A percentile compares a stretch with the other conserved stretches of the same genome.
These are phyloP conservation scores for Malurus cyaneus DNA, from an alignment of 2,113 vertebrate species.

Conservation along the genomic window DNA sequence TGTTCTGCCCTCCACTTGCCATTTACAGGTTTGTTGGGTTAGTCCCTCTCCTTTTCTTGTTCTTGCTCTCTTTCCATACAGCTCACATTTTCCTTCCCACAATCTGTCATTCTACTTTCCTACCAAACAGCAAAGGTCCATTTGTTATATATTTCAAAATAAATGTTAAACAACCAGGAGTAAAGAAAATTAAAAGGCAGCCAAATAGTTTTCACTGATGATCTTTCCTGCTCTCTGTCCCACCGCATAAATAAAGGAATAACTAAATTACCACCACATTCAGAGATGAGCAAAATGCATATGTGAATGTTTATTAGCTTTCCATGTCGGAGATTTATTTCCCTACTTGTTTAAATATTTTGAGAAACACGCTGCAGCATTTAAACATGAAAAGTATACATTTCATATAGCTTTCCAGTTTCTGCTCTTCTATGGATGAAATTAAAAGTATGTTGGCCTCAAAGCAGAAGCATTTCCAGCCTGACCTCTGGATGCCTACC, in stretches of 20 bases:
- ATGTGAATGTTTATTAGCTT: constrained; percentile 71
- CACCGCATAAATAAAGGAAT: constrained; percentile 46
- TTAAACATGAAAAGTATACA: constrained; percentile 68
- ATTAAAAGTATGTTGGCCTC: constrained; percentile 49
- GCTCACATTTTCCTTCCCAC: constrained; percentile 53
- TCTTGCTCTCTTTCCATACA: constrained; percentile 23
- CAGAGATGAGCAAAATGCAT: constrained; percentile 57
- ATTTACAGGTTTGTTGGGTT: not conserved
- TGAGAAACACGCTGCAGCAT: constrained; percentile 66
- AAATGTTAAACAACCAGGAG: constrained; percentile 48
- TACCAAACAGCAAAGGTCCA: constrained; percentile 33
- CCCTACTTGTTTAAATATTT: constrained; percentile 71
- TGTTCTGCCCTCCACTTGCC: not conserved
- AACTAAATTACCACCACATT: constrained; percentile 1
- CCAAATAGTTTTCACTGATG: constrained; percentile 55
- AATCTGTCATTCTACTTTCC: constrained; percentile 47
- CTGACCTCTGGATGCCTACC: constrained; percentile 62
- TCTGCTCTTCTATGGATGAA: constrained; percentile 62
- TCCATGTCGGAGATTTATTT: constrained; percentile 72
- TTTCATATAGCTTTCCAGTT: constrained; percentile 56
- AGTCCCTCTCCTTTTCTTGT: not conserved
- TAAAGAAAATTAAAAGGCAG: constrained; percentile 26
- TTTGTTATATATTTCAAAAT: constrained; percentile 50
- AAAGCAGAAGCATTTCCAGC: constrained; percentile 46
- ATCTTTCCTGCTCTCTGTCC: constrained; percentile 61